Base-by-base conservation (phyloP, 2,797 vertebrate species). In the Lacerta viridis region DNA sequence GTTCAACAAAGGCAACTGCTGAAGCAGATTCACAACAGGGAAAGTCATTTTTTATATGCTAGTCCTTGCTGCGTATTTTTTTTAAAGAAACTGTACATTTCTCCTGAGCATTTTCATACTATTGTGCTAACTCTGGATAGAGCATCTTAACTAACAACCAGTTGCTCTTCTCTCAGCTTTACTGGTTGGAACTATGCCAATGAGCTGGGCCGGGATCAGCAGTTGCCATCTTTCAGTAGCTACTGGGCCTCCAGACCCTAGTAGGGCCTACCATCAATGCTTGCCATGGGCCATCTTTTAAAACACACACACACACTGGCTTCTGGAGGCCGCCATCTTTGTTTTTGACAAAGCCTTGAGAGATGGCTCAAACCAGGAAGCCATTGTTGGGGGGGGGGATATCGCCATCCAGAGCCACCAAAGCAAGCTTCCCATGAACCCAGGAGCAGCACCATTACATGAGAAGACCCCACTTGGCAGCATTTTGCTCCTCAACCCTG, bases 1-100 rank as follows among this genome's bases (percentile, higher is more conserved):
- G 87, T 94, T 89, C 76, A 76, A 71, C 13, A n/a, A 59, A 6
- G 20, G 7, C 29, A 74, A 36, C 61, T 82, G 29, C 91, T 92
- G 50, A 83, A 71, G 61, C 5, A 84, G 72, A 87, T 87, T 83
- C 23, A 59, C 4, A 1, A 55, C 50, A 4, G 0, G 0, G 0
- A 15, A 0, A 33, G 84, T 83, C 87, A 86, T 5, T 15, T 55
- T 61, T 79, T 80, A 88, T 76, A 90, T 29, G 1, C 79, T 84
- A 20, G 11, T 36, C 3, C 77, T 68, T 46, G 1, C 10, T 1
- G 36, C 46, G 13, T 64, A 10, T 64, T 64, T 88, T 88, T 7
- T 4, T 69, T 43, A 0, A 71, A n/a, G 76, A 0, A 87, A 2
- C 5, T 89, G 68, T 46, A 84, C 85, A 88, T 72, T 59, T 71